Conservation (phyloP, 2,113 vertebrate genomes). For the Peromyscus californicus region DNA sequence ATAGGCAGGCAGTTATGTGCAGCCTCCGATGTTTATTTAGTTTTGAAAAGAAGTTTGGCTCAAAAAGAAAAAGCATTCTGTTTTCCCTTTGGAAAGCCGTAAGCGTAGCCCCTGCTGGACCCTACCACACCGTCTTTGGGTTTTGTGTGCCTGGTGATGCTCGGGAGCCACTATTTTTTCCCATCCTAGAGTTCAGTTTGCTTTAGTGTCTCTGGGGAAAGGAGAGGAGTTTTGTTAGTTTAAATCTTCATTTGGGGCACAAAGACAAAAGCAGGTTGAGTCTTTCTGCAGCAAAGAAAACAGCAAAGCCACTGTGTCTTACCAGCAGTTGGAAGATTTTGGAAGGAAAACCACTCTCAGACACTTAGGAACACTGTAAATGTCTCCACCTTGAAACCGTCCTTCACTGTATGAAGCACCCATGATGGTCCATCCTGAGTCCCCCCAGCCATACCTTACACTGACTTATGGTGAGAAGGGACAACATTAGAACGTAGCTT, state of each 20-base stretch:
- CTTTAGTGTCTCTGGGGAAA: neutral
- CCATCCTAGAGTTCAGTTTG: neutral
- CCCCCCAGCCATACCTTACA: neutral
- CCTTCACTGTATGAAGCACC: neutral
- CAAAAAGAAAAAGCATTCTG: slow-evolving; percentile 34
- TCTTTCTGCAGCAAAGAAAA: neutral
- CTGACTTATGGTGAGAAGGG: neutral
- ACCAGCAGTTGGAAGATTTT: neutral
- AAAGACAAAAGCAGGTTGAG: neutral
- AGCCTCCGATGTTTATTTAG: neutral
- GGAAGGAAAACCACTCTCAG: neutral
- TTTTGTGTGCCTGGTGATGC: neutral
- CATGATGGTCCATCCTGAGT: neutral
- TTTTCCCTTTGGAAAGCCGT: neutral
- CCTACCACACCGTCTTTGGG: neutral
- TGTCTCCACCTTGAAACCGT: neutral
- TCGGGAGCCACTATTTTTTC: neutral
- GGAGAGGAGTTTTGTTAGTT: neutral
- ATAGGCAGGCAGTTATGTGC: neutral
- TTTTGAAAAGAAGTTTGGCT: slow-evolving; percentile 34
- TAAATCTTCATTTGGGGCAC: neutral
- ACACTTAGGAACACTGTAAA: neutral
- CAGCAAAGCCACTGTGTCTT: neutral
- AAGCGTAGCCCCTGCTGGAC: neutral
- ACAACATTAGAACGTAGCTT: neutral